Evolutionary conservation across 2,113 vertebrate genomes (phyloP).

Genomic region (Cairina moschata): DNA sequence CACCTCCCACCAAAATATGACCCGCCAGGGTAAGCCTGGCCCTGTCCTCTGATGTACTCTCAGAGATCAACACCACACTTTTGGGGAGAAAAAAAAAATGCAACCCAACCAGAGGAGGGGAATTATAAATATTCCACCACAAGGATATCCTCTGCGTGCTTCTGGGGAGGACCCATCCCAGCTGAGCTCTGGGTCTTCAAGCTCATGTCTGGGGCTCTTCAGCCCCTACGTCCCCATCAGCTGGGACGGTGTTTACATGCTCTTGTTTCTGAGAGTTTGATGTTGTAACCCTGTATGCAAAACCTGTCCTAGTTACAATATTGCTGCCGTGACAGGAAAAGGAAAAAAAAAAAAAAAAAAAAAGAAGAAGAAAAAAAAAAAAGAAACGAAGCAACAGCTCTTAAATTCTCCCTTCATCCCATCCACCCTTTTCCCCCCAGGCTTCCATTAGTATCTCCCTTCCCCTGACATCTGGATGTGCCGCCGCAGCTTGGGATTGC

Average conservation of each 20-base stretch:
- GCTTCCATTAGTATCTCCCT: not conserved
- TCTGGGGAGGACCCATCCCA: not conserved
- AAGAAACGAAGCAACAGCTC: not conserved
- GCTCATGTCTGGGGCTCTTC: not conserved
- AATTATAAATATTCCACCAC: not conserved
- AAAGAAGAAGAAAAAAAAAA: not conserved
- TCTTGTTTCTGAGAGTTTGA: slow-evolving; percentile 31
- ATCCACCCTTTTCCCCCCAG: not conserved
- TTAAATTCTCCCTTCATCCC: not conserved
- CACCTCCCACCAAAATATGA: not conserved
- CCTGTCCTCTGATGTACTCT: not conserved
- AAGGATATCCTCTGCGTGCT: not conserved
- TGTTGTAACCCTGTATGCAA: slow-evolving; percentile 41
- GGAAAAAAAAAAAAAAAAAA: not conserved
- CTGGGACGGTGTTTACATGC: slow-evolving; percentile 6
- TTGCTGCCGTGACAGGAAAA: not conserved
- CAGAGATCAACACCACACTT: not conserved
- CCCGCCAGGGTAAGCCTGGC: not conserved
- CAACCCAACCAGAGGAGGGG: not conserved
- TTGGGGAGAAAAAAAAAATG: not conserved
- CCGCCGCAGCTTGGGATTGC: not conserved
- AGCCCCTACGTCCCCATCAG: not conserved
- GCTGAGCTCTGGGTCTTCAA: not conserved
- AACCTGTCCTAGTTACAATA: slow-evolving; percentile 53
- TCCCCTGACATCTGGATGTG: not conserved